Percentiles rank a stretch among this genome's conserved stretches.
phyloP scores from a whole-genome alignment of 2,888 invertebrate species.

The Pachliopta kotzebuea region DNA sequence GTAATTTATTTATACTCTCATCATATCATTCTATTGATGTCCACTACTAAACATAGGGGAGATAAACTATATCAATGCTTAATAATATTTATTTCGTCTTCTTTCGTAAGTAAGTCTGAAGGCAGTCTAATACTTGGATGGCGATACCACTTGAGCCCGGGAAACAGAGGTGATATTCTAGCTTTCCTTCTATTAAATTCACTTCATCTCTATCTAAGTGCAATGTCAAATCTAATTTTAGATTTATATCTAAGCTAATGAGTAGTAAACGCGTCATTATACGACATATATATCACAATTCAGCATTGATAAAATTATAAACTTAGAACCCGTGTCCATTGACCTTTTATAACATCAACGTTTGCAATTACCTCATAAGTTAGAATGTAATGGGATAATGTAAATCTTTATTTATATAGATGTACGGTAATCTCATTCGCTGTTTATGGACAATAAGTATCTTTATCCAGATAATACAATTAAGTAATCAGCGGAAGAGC shows the following conservation, averaged over 20 bases:
- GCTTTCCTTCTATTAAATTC: not conserved
- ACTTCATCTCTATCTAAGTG: not conserved
- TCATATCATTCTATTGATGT: no score
- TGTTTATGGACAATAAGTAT: not conserved
- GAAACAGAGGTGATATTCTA: not conserved
- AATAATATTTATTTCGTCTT: no score
- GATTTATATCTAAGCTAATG: not conserved
- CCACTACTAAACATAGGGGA: no score
- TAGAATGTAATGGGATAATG: not conserved
- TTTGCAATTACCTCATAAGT: not conserved
- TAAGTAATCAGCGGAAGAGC: slow-evolving; percentile 19
- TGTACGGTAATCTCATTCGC: no score
- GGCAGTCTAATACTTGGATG: no score
- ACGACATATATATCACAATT: not conserved
- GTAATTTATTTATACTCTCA: no score
- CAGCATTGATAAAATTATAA: not conserved
- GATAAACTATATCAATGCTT: no score
- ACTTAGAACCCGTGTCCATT: not conserved
- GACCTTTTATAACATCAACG: not conserved
- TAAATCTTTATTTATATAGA: not conserved
- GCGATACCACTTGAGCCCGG: no score
- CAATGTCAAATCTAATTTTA: not conserved
- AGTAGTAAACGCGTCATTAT: not conserved
- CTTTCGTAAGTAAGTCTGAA: no score
- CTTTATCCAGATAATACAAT: slow-evolving; percentile 12